Conservation (phyloP, 2,113 vertebrate species). For the Trogon surrucura region DNA sequence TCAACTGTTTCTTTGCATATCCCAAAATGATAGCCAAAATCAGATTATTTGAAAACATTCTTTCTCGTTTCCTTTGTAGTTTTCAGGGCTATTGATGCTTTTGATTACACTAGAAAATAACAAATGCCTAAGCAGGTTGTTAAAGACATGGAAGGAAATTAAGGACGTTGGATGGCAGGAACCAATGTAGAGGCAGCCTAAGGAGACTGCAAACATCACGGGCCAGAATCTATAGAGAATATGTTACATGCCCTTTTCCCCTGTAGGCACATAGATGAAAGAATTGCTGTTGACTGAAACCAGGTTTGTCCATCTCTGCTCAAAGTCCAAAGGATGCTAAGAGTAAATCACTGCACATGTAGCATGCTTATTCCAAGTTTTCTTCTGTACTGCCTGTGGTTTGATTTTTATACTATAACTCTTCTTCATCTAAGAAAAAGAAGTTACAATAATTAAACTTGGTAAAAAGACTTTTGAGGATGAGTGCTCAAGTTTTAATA, state of each 20-base stretch:
- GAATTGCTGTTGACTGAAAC: not conserved
- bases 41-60: not conserved
- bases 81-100: not conserved
- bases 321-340: not conserved
- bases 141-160: not conserved
- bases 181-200: not conserved
- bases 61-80: not conserved
- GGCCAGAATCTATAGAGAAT: not conserved
- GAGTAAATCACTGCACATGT: not conserved
- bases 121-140: not conserved
- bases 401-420: not conserved
- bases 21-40: not conserved
- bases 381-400: not conserved
- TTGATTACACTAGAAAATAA: not conserved
- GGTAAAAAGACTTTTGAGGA: not conserved
- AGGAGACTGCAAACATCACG: not conserved
- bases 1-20: not conserved
- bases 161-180: not conserved
- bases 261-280: not conserved
- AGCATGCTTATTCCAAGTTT: not conserved
- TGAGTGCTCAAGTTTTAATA: not conserved
- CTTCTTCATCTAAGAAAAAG: not conserved
- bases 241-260: not conserved
- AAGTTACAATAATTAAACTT: not conserved
- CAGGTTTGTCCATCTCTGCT: not conserved